These are phyloP conservation scores for Anisognathus igniventris DNA, from an alignment of 2,797 vertebrate genomes.

Conservation along the genomic window DNA sequence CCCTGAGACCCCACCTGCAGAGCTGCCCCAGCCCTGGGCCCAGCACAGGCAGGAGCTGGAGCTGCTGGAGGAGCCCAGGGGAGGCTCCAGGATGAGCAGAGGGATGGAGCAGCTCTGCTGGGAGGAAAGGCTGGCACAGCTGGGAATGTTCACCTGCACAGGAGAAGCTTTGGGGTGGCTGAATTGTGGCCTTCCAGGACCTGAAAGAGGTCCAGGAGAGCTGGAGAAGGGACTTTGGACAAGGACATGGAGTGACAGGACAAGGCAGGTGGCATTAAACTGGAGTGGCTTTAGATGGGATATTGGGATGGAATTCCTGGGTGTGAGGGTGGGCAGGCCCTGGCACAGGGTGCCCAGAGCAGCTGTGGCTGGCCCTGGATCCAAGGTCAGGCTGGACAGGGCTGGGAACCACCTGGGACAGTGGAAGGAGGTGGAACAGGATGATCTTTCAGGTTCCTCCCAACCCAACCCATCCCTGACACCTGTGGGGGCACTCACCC, in stretches of 20 bases:
- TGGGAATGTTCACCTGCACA: background rate
- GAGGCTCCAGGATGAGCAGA: too few species aligned
- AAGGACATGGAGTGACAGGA: background rate
- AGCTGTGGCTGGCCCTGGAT: background rate
- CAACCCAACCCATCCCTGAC: background rate
- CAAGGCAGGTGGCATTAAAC: background rate
- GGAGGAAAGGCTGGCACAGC: background rate
- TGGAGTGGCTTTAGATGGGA: background rate
- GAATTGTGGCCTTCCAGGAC: accelerated
- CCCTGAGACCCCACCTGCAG: background rate
- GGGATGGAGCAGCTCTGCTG: background rate
- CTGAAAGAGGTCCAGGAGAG: accelerated
- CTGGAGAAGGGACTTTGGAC: accelerated
- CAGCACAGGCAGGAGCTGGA: background rate
- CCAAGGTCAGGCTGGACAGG: background rate
- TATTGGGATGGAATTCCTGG: background rate
- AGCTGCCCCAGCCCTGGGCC: background rate
- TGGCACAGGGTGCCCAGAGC: background rate
- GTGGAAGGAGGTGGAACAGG: accelerated
- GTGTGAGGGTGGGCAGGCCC: background rate
- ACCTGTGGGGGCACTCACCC: background rate
- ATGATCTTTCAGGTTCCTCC: background rate
- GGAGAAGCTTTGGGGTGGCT: background rate
- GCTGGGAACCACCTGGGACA: background rate
- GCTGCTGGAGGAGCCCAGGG: background rate